These are phyloP conservation scores for Blennius ocellaris DNA, from an alignment of 2,113 vertebrate species.

Conservation along the genomic window DNA sequence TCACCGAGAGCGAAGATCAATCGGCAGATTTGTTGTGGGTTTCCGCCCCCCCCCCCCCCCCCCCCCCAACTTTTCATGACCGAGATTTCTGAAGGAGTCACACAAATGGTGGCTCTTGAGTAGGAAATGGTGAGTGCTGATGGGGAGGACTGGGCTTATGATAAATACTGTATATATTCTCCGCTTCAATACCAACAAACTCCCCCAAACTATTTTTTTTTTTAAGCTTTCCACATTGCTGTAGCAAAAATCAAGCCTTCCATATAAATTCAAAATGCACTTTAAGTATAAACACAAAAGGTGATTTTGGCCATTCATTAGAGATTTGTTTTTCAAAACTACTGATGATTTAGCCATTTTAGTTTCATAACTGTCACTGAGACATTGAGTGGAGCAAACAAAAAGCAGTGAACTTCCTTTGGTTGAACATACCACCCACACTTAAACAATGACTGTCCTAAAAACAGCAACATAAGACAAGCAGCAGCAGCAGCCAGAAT, in stretches of 20 bases:
- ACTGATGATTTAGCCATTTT: not conserved
- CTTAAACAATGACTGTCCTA: too few species aligned
- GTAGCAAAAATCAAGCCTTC: too few species aligned
- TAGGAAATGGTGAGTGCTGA: not conserved
- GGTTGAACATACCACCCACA: too few species aligned
- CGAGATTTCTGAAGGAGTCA: conserved; percentile 20
- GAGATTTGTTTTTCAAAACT: not conserved
- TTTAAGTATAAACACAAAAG: not conserved
- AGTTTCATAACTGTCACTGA: not conserved
- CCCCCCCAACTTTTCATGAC: not conserved
- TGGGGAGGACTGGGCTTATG: not conserved
- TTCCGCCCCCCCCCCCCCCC: too few species aligned
- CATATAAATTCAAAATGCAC: too few species aligned
- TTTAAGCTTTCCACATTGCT: too few species aligned
- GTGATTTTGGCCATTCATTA: too few species aligned
- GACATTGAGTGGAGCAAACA: not conserved
- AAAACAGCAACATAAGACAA: not conserved
- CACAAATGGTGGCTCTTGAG: conserved; percentile 4
- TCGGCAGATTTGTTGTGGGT: conserved; percentile 18
- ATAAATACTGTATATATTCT: not conserved
- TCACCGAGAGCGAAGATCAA: conserved; percentile 28
- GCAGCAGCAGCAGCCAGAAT: not conserved
- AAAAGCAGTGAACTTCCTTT: not conserved
- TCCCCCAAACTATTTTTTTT: too few species aligned
- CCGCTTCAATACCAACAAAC: too few species aligned